phyloP scores from a whole-genome alignment of 2,113 vertebrate species.

The Neoarius graeffei region DNA sequence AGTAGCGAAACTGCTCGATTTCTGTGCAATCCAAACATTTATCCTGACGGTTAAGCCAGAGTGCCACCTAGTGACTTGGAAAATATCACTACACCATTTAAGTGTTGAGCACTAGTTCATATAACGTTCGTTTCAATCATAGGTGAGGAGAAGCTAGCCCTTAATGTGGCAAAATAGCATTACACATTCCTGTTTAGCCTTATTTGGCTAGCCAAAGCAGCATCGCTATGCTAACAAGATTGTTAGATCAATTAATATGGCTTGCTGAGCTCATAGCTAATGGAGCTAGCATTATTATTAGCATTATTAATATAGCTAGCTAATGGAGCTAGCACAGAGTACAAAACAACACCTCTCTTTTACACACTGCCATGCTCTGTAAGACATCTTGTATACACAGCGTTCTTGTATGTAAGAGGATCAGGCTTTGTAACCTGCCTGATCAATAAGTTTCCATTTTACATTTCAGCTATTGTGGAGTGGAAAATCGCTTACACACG shows the following conservation, averaged over 20 bases:
- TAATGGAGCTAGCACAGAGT: no score
- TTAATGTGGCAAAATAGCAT: no score
- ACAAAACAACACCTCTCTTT: not conserved
- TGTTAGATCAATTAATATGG: no score
- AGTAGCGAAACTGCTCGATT: not conserved
- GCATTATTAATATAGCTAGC: no score
- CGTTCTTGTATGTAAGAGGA: not conserved
- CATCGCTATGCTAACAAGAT: no score
- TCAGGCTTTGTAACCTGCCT: not conserved
- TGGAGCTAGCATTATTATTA: no score
- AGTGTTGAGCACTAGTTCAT: not conserved
- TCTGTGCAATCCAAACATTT: not conserved
- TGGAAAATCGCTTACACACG: not conserved
- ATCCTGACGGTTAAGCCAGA: not conserved
- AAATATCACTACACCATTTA: not conserved
- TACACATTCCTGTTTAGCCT: no score
- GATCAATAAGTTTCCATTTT: constrained; percentile 12
- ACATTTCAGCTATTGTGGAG: not conserved
- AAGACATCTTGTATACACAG: not conserved
- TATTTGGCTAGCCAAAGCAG: no score
- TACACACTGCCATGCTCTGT: not conserved
- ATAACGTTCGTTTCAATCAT: no score
- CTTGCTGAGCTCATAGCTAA: no score
- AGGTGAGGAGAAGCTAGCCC: no score
- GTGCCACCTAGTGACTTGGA: not conserved